phyloP scores from a whole-genome alignment of 2,888 invertebrate genomes.

The Nezara viridula region DNA sequence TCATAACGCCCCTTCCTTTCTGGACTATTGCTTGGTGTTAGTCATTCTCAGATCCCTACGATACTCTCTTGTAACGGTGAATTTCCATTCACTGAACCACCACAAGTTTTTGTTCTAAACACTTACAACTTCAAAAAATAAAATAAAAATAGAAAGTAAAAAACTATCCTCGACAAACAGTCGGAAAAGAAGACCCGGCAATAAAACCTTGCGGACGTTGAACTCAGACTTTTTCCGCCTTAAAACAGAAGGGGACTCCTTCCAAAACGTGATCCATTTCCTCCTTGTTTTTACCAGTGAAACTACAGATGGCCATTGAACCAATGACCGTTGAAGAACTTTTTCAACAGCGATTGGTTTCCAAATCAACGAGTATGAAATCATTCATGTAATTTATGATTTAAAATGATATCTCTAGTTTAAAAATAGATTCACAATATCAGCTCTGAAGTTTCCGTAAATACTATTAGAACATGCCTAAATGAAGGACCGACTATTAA shows the following conservation, averaged over 20 bases:
- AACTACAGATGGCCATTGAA: conserved; percentile 11
- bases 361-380: background rate
- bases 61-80: background rate
- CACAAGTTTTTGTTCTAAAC: background rate
- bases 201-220: background rate
- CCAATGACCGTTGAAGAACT: conserved; percentile 11
- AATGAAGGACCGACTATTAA: too few relatives aligned
- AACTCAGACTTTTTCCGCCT: background rate
- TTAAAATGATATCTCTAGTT: background rate
- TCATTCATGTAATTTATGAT: background rate
- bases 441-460: too few relatives aligned
- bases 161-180: background rate
- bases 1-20: background rate
- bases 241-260: conserved; percentile 13
- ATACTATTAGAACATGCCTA: too few relatives aligned
- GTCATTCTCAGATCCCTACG: background rate
- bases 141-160: background rate
- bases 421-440: too few relatives aligned
- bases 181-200: background rate
- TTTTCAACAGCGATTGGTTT: background rate
- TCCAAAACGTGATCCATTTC: conserved; percentile 23
- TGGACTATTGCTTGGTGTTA: background rate
- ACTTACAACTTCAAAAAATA: background rate
- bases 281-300: background rate
- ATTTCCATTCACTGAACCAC: background rate